Conservation (phyloP, 2,113 vertebrate species). For the Gavia stellata region DNA sequence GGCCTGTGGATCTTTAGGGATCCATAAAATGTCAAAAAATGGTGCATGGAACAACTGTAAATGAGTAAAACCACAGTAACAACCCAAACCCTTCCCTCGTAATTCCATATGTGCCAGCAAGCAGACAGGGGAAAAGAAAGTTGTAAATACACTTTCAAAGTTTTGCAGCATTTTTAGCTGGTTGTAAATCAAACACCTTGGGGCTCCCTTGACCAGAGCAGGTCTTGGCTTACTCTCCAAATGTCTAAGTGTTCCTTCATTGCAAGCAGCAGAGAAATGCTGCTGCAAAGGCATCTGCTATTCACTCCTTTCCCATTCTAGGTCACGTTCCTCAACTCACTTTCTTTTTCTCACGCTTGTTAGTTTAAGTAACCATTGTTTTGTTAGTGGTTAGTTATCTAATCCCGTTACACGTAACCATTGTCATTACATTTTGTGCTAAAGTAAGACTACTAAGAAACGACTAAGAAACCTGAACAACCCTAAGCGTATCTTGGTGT, state of each 20-base stretch:
- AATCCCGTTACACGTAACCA: not conserved
- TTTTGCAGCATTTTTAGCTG: not conserved
- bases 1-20: not conserved
- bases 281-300: not conserved
- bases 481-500: not conserved
- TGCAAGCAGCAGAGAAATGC: not conserved
- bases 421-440: not conserved
- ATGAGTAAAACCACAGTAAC: conserved; percentile 6
- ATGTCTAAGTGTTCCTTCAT: not conserved
- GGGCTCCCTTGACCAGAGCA: not conserved
- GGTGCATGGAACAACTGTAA: not conserved
- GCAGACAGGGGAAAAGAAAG: not conserved
- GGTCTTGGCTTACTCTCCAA: not conserved
- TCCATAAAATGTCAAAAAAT: not conserved
- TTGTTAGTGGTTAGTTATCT: not conserved
- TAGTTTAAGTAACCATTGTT: not conserved
- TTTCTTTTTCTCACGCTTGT: not conserved
- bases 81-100: not conserved
- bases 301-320: not conserved
- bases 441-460: not conserved
- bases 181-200: conserved; percentile 30
- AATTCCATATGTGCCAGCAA: not conserved
- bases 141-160: conserved; percentile 1
- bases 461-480: not conserved
- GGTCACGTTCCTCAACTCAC: fast-evolving